Base-by-base conservation (phyloP, 1,140 invertebrate species). In the Stegodyphus dumicola region DNA sequence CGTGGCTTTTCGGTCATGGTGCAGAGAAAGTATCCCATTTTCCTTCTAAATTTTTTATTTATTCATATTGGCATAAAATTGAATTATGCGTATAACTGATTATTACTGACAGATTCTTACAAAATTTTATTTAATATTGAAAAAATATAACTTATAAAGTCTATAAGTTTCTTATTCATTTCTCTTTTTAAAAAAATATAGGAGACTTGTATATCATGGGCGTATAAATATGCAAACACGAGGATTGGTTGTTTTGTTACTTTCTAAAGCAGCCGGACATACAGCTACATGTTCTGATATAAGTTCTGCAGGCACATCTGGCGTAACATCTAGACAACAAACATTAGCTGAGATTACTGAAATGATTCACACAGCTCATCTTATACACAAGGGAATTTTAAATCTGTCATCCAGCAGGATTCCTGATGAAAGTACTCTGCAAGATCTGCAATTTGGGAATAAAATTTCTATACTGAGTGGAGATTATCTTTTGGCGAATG, bases 361-460 rank as follows among this genome's bases (percentile, higher is more conserved):
- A 92, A 99, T 99, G 97, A 99, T 99, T 86, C 94, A 98, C 70
- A 98, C 96, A 11, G 97, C 97, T 79, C 96, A 98, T 91, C 91
- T 99, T 69, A 95, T 99, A 11, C 98, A 99, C 90, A 97, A 97
- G 91, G 83, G 73, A 91, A 91, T 89, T 89, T 92, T 86, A 92
- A 88, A 89, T 66, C 64, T 88, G 49, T 77, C 83, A 7, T 56
- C 76, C 9, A 77, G 74, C 11, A 52, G 53, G 15, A 60, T 85
- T 52, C 80, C 80, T 54, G 86, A 87, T 79, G 65, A 76, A 71
- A 83, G 88, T 18, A 88, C 93, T 80, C 90, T 93, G 11, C 92
- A 93, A 67, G 95, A 97, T 89, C 95, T 98, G 94, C 94, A 95
- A 73, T 97, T 97, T 92, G 97, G 97, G 7, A 98, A 98, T 90